Evolutionary conservation across 2,113 vertebrate genomes (phyloP).

Genomic region (Calyptommatus sinebrachiatus): DNA sequence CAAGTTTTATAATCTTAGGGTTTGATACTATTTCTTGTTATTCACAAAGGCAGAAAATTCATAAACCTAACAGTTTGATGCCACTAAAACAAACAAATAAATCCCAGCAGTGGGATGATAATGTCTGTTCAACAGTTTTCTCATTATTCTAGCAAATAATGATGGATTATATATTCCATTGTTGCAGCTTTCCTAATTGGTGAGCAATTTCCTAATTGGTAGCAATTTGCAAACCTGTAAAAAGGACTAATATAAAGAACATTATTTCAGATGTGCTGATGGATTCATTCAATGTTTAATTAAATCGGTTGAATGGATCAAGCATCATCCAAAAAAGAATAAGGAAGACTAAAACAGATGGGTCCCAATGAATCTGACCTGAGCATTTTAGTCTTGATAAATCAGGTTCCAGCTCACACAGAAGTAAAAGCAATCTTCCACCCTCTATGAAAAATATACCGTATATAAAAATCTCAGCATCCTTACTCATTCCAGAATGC

Average conservation of each 20-base stretch:
- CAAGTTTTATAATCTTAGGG: too few relatives aligned
- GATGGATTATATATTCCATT: background rate
- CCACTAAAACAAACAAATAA: too few relatives aligned
- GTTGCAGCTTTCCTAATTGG: too few relatives aligned
- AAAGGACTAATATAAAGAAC: background rate
- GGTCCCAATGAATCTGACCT: background rate
- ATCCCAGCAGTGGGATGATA: too few relatives aligned
- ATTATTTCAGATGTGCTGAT: background rate
- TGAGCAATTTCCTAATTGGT: background rate
- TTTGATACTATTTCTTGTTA: too few relatives aligned
- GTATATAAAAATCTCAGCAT: background rate
- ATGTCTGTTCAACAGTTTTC: too few relatives aligned
- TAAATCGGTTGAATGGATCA: background rate
- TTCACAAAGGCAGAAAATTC: too few relatives aligned
- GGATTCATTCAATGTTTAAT: background rate
- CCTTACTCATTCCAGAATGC: background rate
- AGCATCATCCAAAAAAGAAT: background rate
- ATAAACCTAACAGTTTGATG: too few relatives aligned
- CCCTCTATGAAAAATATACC: background rate
- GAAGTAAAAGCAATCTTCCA: conserved; percentile 1
- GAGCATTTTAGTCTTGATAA: background rate
- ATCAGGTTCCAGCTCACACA: background rate
- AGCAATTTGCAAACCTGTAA: background rate
- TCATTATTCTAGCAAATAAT: too few relatives aligned
- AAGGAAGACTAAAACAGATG: background rate